phyloP scores from a whole-genome alignment of 30 jellyfish, hydroid and myxozoan genomes.

The Aurelia coerulea region DNA sequence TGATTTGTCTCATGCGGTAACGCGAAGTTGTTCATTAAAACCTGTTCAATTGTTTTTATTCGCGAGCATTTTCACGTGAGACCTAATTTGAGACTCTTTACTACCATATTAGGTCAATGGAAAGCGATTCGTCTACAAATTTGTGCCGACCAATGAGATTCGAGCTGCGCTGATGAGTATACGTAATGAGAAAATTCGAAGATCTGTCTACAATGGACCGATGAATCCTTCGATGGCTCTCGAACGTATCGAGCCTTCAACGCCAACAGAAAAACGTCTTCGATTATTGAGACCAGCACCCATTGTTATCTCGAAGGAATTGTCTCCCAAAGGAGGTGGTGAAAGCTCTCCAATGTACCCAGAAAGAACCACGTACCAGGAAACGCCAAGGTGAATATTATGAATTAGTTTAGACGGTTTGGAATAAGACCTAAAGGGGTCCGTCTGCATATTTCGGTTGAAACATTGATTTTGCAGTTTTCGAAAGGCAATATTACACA shows the following conservation, averaged over 20 bases:
- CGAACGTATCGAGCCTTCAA: neutral
- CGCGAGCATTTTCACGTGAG: too few species aligned
- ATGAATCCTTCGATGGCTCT: slow-evolving; percentile 31
- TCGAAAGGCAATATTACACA: too few species aligned
- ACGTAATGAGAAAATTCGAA: slow-evolving; percentile 44
- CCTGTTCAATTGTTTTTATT: too few species aligned
- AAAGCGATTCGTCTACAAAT: slow-evolving; percentile 93
- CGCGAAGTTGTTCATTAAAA: too few species aligned
- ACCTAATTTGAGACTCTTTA: too few species aligned
- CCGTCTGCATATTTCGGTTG: too few species aligned
- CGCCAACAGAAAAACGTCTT: slow-evolving; percentile 43
- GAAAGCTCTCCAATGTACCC: slow-evolving; percentile 31
- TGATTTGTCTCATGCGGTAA: too few species aligned
- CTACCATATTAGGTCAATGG: slow-evolving; percentile 85
- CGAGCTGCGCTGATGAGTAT: slow-evolving; percentile 81
- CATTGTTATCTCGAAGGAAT: slow-evolving; percentile 25
- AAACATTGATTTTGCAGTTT: too few species aligned
- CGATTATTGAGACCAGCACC: slow-evolving; percentile 34
- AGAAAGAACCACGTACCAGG: slow-evolving; percentile 29
- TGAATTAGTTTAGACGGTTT: too few species aligned
- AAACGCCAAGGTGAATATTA: slow-evolving; percentile 25
- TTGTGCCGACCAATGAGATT: slow-evolving; percentile 93
- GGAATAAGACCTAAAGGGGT: too few species aligned
- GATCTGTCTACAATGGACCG: slow-evolving; percentile 41
- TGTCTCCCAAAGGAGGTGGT: slow-evolving; percentile 19